Base-by-base conservation (phyloP, 2,797 vertebrate genomes). In the Muscicapa striata region DNA sequence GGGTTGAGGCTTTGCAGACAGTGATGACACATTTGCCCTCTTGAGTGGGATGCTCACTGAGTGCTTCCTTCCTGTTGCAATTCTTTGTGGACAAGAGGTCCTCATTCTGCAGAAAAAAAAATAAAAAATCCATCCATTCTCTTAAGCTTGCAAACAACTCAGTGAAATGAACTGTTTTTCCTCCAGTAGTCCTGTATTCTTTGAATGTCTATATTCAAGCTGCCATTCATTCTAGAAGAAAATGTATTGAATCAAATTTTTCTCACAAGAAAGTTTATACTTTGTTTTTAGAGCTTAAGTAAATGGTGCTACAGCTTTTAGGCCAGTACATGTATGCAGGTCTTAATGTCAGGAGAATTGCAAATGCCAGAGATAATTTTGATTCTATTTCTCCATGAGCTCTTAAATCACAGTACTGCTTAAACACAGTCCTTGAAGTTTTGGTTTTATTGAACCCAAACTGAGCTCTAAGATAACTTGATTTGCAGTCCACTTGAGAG, bases 361-460 rank as follows among this genome's bases (percentile, higher is more conserved):
- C 29, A 93, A 87, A 91, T 74, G 52, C 51, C 23, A 49, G 49
- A 75, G 74, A 23, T 74, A 4, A 68, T 79, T 92, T 74, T 67
- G 59, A 48, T 79, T 52, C 3, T 63, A 18, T 86, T 87, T 92
- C 26, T 89, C n/a, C n/a, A 10, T 14, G 11, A 84, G 26, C 16
- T 87, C 87, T 77, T 87, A 45, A 90, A 84, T 76, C 40, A 66
- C 10, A 18, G 26, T 27, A 21, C 59, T 84, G 52, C 46, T 86
- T 87, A 87, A 93, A 87, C 36, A 48, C 13, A 69, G 63, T 40
- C 43, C 72, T 94, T 87, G 84, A 95, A 93, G 41, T 70, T 89
- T 66, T 45, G 59, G 63, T 57, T 85, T 87, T 61, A 80, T 62
- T 83, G 68, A 82, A 82, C 15, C 6, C 46, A 63, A 79, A 67